Evolutionary conservation across 2,113 vertebrate genomes (phyloP).

Genomic region (Xenopus laevis): DNA sequence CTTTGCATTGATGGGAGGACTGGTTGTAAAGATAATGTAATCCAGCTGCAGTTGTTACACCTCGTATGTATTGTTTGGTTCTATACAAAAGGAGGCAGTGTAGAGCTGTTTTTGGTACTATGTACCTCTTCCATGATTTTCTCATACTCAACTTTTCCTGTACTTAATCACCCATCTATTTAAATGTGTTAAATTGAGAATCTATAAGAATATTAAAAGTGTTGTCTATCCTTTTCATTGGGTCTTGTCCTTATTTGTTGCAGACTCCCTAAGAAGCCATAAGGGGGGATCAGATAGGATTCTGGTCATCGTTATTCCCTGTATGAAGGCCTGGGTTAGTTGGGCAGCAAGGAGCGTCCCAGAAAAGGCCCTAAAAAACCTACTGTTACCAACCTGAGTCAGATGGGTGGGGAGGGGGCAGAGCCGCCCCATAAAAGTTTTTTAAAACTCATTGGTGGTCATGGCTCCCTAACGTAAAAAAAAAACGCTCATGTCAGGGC

Average conservation of each 20-base stretch:
- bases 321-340: too few relatives aligned
- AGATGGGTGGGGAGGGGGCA: too few relatives aligned
- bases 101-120: conserved; percentile 88
- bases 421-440: too few relatives aligned
- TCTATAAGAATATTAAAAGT: conserved; percentile 79
- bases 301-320: too few relatives aligned
- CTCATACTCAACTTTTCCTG: conserved; percentile 83
- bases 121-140: conserved; percentile 92
- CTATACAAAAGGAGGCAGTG: conserved; percentile 75
- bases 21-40: conserved; percentile 61
- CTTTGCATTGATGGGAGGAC: conserved; percentile 53
- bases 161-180: conserved; percentile 97
- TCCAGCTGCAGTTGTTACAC: conserved; percentile 69
- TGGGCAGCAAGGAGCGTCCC: too few relatives aligned
- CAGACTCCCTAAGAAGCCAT: too few relatives aligned
- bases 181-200: conserved; percentile 99
- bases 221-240: conserved; percentile 60
- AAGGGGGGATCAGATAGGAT: too few relatives aligned
- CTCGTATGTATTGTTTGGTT: conserved; percentile 69
- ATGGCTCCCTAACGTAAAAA: too few relatives aligned
- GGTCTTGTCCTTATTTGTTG: neutral
- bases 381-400: too few relatives aligned
- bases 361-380: too few relatives aligned
- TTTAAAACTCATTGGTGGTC: too few relatives aligned
- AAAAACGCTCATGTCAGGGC: too few relatives aligned